Conservation (phyloP, 1,140 invertebrate species). For the Carposina sasakii region DNA sequence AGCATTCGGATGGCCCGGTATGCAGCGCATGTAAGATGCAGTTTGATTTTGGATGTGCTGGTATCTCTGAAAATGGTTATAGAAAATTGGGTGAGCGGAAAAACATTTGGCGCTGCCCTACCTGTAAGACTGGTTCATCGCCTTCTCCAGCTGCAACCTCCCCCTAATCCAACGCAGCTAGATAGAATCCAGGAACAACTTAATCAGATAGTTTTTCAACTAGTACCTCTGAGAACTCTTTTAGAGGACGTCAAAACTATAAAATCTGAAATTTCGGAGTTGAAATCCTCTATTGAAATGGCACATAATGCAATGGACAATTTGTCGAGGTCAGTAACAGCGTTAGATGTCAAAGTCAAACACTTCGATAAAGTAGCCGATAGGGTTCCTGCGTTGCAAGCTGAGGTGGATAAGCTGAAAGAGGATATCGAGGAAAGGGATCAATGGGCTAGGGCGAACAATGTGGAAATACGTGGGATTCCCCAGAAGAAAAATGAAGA, state of each 20-base stretch:
- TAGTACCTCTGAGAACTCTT: no score
- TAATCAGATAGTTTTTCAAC: no score
- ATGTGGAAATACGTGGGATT: not conserved
- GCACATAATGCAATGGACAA: no score
- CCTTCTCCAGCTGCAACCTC: no score
- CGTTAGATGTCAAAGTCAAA: no score
- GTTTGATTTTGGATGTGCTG: slow-evolving; percentile 2
- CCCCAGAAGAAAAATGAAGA: not conserved
- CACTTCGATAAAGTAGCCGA: not conserved
- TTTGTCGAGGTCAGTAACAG: no score
- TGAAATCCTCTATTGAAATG: no score
- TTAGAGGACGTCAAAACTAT: no score
- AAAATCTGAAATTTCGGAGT: no score
- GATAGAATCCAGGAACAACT: no score
- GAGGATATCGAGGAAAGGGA: not conserved
- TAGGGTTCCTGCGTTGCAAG: not conserved
- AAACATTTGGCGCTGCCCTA: not conserved
- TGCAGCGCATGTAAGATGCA: slow-evolving; percentile 1
- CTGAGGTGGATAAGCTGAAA: not conserved
- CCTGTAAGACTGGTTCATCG: no score
- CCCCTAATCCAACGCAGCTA: no score
- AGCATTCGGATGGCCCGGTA: slow-evolving; percentile 1
- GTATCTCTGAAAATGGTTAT: slow-evolving; percentile 5
- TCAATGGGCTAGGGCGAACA: not conserved
- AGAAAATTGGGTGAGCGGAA: slow-evolving; percentile 9